Base-by-base conservation (phyloP, 2,113 vertebrate genomes). In the Macrotus californicus region DNA sequence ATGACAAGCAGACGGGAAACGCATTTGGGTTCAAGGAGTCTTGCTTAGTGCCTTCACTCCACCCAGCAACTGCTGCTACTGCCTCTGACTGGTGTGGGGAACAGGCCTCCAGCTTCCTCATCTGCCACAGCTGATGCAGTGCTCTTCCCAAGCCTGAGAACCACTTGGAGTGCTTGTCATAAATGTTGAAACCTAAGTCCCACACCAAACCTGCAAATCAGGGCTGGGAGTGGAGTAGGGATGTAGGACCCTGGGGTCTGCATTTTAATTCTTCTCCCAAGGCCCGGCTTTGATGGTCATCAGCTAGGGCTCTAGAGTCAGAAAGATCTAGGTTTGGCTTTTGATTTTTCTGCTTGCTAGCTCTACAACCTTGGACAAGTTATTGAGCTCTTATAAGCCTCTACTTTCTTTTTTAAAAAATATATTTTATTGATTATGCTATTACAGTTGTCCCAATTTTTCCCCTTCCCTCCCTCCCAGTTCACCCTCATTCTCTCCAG, bases 181-280 rank as follows among this genome's bases (percentile, higher is more conserved):
- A 80, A 85, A 77, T 77, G 61, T 76, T 6, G 59, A 89, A 66
- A 15, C 39, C 19, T 3, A 3, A 34, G 18, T 69, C 81, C 81
- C 67, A 73, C 21, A 19, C 36, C 43, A 87, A 66, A 82, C 50
- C 77, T 64, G 59, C 59, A 76, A 2, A 66, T 69, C 31, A 56
- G 86, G 66, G 59, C 0, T 54, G 67, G 18, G 59, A 70, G 56
- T 39, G 3, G 24, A 41, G 26, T 19, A 26, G 52, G 52, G 39
- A 50, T 10, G 3, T 0, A 41, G 61, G 77, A 41, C 34, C 70
- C 36, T 87, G 50, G 61, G n/a, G 31, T 26, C 56, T 41, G 48
- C 43, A 70, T 82, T 52, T 93, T 16, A 50, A 73, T 54, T 12
- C 16, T 70, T 64, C 54, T 76, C 76, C 54, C 67, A 73, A 92